These are phyloP conservation scores for Erpornis zantholeuca DNA, from an alignment of 2,113 vertebrate species.

Conservation along the genomic window DNA sequence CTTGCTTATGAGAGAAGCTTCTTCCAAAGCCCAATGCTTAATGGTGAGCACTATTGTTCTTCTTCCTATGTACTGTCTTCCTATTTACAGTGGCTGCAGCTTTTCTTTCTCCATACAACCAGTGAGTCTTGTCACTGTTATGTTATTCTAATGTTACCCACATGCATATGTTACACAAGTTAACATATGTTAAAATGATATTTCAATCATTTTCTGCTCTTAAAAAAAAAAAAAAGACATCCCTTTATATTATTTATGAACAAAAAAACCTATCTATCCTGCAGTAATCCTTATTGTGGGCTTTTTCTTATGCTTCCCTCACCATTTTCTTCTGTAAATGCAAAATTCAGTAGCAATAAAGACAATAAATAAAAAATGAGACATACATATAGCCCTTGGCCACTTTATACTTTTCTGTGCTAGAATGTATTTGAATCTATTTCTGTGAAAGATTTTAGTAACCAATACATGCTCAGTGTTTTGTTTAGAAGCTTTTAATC, in stretches of 20 bases:
- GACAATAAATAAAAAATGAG: not conserved
- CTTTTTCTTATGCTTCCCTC: not conserved
- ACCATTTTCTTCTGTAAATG: not conserved
- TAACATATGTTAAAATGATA: not conserved
- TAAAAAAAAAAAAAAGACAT: not conserved
- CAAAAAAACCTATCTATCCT: not conserved
- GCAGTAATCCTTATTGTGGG: not conserved
- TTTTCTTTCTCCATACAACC: not conserved
- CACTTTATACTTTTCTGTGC: not conserved
- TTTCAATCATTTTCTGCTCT: not conserved
- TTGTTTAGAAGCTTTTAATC: not conserved
- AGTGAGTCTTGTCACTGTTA: not conserved
- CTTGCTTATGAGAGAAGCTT: constrained; percentile 41
- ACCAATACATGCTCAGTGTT: not conserved
- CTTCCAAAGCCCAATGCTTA: not conserved
- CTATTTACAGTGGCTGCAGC: not conserved
- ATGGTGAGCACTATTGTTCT: not conserved
- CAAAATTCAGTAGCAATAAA: not conserved
- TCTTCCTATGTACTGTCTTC: not conserved
- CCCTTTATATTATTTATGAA: not conserved
- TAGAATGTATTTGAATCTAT: not conserved
- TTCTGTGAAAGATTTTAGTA: not conserved
- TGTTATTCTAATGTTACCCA: not conserved
- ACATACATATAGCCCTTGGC: not conserved
- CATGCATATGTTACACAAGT: not conserved